A percentile compares a stretch with the other conserved stretches of the same genome.
Conservation (phyloP, 2,113 vertebrate genomes). For the Lucifuga dentata region DNA sequence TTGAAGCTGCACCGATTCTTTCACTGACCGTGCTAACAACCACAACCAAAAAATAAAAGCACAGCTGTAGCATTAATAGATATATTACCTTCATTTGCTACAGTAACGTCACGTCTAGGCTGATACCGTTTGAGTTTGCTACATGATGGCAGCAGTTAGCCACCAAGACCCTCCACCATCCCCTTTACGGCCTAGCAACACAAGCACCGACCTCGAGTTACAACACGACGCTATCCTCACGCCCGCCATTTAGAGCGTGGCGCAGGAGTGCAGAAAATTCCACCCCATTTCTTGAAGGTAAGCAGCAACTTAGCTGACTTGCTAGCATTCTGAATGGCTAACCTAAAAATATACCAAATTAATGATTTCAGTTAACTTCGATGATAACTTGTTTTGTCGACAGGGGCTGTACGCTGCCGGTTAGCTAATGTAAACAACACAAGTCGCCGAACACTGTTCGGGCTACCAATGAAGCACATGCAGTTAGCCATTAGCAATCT, state of each 20-base stretch:
- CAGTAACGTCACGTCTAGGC: neutral
- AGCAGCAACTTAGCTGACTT: neutral
- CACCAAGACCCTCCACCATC: constrained; percentile 9
- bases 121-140: neutral
- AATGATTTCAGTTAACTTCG: neutral
- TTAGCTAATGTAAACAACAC: constrained; percentile 82
- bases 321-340: fast-evolving
- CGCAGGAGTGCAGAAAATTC: constrained; percentile 32
- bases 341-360: fast-evolving
- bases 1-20: neutral
- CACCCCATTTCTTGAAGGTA: constrained; percentile 29
- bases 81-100: neutral
- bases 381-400: constrained; percentile 28
- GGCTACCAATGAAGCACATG: constrained; percentile 67
- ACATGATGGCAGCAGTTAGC: constrained; percentile 23
- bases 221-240: constrained; percentile 42
- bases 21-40: neutral
- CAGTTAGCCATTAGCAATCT: constrained; percentile 39
- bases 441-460: constrained; percentile 46
- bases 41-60: neutral
- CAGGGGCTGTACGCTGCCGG: constrained; percentile 10
- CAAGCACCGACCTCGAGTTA: constrained; percentile 75
- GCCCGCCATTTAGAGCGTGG: constrained; percentile 78
- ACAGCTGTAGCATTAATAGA: constrained; percentile 12
- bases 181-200: constrained; percentile 65